phyloP scores from a whole-genome alignment of 2,113 vertebrate species.

The Oreochromis aureus region DNA sequence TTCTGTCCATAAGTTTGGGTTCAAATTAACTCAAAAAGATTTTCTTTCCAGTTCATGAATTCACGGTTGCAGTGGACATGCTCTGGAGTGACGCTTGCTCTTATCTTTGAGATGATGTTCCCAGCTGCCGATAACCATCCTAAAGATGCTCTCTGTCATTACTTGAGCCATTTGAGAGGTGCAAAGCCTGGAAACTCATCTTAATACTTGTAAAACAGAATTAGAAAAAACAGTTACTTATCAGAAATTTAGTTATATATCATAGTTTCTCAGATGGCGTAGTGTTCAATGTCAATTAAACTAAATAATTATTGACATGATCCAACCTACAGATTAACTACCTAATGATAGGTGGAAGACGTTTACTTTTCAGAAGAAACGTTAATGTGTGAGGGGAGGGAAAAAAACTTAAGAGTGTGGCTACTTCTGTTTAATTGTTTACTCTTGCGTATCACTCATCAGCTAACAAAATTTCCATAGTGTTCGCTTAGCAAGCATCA shows the following conservation, averaged over 20 bases:
- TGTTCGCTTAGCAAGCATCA: not conserved
- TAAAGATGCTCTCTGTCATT: not conserved
- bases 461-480: not conserved
- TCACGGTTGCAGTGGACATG: not conserved
- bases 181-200: not conserved
- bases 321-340: not conserved
- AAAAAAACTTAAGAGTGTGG: not conserved
- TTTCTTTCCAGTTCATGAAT: not conserved
- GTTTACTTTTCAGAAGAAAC: not conserved
- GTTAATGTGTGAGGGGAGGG: not conserved
- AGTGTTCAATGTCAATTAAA: not conserved
- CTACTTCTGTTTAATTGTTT: not conserved
- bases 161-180: not conserved
- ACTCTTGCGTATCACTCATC: accelerated
- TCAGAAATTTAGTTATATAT: not conserved
- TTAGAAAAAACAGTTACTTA: not conserved
- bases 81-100: not conserved
- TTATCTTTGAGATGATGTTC: not conserved
- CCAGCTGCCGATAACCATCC: not conserved
- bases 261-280: not conserved
- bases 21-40: not conserved
- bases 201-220: not conserved
- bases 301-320: not conserved
- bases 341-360: not conserved
- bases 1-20: not conserved